A percentile compares a stretch with the other conserved stretches of the same genome.
These are phyloP conservation scores for Salmo trutta DNA, from an alignment of 2,797 vertebrate species.

Conservation along the genomic window DNA sequence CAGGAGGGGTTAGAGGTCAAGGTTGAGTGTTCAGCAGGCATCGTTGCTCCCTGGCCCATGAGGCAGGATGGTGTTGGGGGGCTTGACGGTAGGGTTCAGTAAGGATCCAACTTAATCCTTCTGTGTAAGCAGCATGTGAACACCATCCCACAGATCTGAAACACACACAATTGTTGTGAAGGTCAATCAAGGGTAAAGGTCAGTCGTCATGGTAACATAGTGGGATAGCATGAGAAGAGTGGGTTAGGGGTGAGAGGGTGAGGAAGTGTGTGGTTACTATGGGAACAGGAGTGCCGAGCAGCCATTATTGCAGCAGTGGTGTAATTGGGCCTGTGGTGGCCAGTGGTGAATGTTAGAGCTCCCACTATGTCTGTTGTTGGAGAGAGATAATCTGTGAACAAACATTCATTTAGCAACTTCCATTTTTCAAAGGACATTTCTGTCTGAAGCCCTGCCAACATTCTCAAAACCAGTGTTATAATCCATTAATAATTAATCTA, in stretches of 20 bases:
- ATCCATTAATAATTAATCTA: conserved; percentile 8
- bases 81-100: conserved; percentile 56
- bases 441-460: background rate
- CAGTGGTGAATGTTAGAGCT: conserved; percentile 8
- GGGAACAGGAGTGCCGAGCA: conserved; percentile 49
- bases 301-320: conserved; percentile 37
- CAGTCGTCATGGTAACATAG: conserved; percentile 30
- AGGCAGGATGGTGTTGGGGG: background rate
- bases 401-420: conserved; percentile 14
- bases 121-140: conserved; percentile 82
- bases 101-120: conserved; percentile 78
- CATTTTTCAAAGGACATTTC: background rate
- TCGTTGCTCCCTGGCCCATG: background rate
- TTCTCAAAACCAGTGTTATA: background rate
- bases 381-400: conserved; percentile 8
- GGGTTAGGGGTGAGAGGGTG: conserved; percentile 43
- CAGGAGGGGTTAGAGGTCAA: background rate
- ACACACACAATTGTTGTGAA: conserved; percentile 41
- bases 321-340: conserved; percentile 20
- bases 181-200: conserved; percentile 34
- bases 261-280: conserved; percentile 56
- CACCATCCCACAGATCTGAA: conserved; percentile 84
- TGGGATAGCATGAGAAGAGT: conserved; percentile 29
- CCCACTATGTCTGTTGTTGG: background rate
- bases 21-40: conserved; percentile 4